Evolutionary conservation across 2,797 vertebrate species (phyloP), one percentile per base, ranked within the genome.

Genomic region (Pseudochromis fuscus): DNA sequence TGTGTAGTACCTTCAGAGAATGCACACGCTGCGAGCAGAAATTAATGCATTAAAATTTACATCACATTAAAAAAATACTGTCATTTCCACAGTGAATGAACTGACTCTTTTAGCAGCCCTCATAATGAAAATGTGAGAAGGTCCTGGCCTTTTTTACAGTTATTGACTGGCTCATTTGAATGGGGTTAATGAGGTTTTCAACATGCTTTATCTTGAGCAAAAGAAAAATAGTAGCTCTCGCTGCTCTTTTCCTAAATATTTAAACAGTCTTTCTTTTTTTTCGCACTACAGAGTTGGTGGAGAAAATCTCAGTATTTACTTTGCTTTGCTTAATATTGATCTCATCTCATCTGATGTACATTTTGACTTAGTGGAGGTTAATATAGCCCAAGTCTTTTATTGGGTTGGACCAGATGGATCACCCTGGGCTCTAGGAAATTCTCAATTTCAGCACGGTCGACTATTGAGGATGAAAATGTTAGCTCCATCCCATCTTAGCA

Each of bases 121-220:
- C 5, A 5, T 64, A 67, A 68, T 79, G 59, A 23, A 77, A 77
- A 68, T 63, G 35, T 65, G 58, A 59, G 49, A 68, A 42, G 49
- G 52, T 52, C 46, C 2, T 46, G 48, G 73, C 60, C 60, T 68
- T 78, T n/a, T 79, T 71, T 23, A 19, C 13, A 66, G 12, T 52
- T 44, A 16, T 27, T 67, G 66, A 58, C 40, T 56, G 28, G 18
- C 49, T 81, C 52, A 72, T 65, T 75, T 74, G 59, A 73, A 61
- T 16, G 2, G 18, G 50, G 45, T 74, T 83, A 81, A 86, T 82
- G 57, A 55, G 57, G 44, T 77, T 81, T 77, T 25, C 19, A 50
- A 24, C 15, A 35, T 50, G 35, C 44, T 67, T 71, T 31, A 59
- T 66, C 59, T 50, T 28, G 16, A 37, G 11, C 23, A 58, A 60